A percentile compares a stretch with the other conserved stretches of the same genome.
Evolutionary conservation across 1,140 invertebrate species (phyloP).

Genomic region (Saccostrea echinata): DNA sequence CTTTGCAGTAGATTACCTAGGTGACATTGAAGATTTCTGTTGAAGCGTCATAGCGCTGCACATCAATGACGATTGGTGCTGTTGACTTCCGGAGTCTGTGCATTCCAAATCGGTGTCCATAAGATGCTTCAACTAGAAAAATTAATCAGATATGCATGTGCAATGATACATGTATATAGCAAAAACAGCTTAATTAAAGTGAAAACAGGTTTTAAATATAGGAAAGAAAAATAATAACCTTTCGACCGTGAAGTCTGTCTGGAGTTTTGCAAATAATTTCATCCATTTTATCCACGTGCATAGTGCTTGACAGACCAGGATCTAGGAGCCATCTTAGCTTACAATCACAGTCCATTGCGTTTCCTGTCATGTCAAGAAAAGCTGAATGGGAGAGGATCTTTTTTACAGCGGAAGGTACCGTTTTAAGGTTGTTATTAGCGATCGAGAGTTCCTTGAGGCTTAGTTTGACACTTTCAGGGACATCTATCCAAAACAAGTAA

Average conservation of each 20-base stretch:
- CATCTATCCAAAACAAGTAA: conserved; percentile 54
- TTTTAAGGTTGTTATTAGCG: conserved; percentile 51
- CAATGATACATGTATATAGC: too few species aligned
- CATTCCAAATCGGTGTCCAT: background rate
- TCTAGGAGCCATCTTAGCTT: conserved; percentile 46
- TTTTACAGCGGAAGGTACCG: conserved; percentile 39
- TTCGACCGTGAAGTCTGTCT: conserved; percentile 43
- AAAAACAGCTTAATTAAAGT: too few species aligned
- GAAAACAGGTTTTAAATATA: background rate
- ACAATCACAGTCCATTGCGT: conserved; percentile 55
- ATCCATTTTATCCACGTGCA: conserved; percentile 38
- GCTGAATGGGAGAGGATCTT: conserved; percentile 47
- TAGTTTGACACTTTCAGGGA: conserved; percentile 39
- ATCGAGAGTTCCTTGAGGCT: conserved; percentile 50
- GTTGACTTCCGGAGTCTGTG: background rate
- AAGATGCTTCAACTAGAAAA: conserved; percentile 17
- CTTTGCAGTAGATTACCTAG: background rate
- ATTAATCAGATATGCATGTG: background rate
- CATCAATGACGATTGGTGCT: background rate
- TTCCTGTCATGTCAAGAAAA: conserved; percentile 43
- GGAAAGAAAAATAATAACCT: conserved; percentile 19
- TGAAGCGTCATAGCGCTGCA: conserved; percentile 16
- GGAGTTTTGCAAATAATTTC: conserved; percentile 54
- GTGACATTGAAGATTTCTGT: background rate
- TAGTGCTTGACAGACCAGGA: conserved; percentile 14